A percentile compares a stretch with the other conserved stretches of the same genome.
Conservation (phyloP, 1,140 invertebrate species). For the Trachymyrmex septentrionalis region DNA sequence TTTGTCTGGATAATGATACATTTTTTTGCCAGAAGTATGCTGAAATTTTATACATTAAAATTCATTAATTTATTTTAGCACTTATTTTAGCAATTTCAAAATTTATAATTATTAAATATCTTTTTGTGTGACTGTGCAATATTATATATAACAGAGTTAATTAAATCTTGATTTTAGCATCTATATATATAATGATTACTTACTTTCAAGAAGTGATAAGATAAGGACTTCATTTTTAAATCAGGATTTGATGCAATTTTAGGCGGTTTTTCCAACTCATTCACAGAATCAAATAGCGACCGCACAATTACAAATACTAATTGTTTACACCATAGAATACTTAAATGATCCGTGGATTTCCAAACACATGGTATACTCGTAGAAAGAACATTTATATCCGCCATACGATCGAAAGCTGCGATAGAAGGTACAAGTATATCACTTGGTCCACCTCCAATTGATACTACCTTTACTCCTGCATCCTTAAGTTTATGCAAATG, state of each 20-base stretch:
- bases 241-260: slow-evolving; percentile 78
- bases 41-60: slow-evolving; percentile 62
- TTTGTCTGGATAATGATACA: slow-evolving; percentile 74
- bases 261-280: slow-evolving; percentile 81
- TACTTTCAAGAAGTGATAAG: slow-evolving; percentile 88
- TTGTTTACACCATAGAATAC: slow-evolving; percentile 97
- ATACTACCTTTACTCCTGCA: slow-evolving; percentile 78
- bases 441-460: slow-evolving; percentile 91
- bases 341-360: slow-evolving; percentile 95
- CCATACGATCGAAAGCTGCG: slow-evolving; percentile 87
- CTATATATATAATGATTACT: slow-evolving; percentile 68
- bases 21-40: slow-evolving; percentile 78
- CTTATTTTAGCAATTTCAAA: not conserved
- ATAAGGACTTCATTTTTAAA: slow-evolving; percentile 83
- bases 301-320: slow-evolving; percentile 92
- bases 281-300: slow-evolving; percentile 94
- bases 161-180: not conserved
- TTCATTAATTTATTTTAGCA: slow-evolving; percentile 4
- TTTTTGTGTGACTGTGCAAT: too few relatives aligned
- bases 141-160: too few relatives aligned
- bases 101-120: too few relatives aligned
- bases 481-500: slow-evolving; percentile 78
- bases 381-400: slow-evolving; percentile 88
- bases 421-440: slow-evolving; percentile 92
- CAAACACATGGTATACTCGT: slow-evolving; percentile 94